Conservation (phyloP, 2,113 vertebrate species). For the Acanthochromis polyacanthus region DNA sequence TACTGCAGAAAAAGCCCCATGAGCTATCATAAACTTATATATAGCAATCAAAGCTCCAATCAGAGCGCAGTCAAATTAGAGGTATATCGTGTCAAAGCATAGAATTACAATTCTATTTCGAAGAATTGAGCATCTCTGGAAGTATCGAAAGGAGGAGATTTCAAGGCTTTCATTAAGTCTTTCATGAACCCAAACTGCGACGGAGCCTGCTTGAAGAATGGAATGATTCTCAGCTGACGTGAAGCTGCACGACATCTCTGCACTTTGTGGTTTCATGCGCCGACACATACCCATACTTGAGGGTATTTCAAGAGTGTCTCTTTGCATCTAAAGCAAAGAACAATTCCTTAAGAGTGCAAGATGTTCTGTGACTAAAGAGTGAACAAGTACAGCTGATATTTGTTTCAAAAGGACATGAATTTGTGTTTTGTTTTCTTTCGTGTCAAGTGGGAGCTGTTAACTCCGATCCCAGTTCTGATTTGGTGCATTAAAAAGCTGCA, state of each 20-base stretch:
- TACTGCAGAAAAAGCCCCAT: constrained; percentile 19
- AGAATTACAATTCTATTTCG: constrained; percentile 77
- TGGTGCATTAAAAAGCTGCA: too few species aligned
- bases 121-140: constrained; percentile 61
- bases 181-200: constrained; percentile 49
- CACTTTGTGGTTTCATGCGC: constrained; percentile 68
- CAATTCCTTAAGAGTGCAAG: constrained; percentile 23
- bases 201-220: constrained; percentile 43
- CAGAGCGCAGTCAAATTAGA: constrained; percentile 63
- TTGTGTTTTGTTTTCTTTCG: background rate
- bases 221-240: constrained; percentile 51
- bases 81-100: constrained; percentile 58
- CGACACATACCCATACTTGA: constrained; percentile 67
- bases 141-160: constrained; percentile 23
- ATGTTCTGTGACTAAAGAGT: constrained; percentile 20
- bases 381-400: background rate
- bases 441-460: background rate
- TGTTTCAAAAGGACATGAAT: background rate
- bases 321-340: constrained; percentile 46
- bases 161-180: constrained; percentile 65
- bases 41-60: constrained; percentile 64
- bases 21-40: constrained; percentile 59
- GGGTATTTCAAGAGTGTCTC: constrained; percentile 65
- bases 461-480: background rate
- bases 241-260: constrained; percentile 53